Percentiles rank a stretch among this genome's conserved stretches.
Evolutionary conservation across 2,888 invertebrate species (phyloP).

Genomic region (Dicranocentrus wangi): DNA sequence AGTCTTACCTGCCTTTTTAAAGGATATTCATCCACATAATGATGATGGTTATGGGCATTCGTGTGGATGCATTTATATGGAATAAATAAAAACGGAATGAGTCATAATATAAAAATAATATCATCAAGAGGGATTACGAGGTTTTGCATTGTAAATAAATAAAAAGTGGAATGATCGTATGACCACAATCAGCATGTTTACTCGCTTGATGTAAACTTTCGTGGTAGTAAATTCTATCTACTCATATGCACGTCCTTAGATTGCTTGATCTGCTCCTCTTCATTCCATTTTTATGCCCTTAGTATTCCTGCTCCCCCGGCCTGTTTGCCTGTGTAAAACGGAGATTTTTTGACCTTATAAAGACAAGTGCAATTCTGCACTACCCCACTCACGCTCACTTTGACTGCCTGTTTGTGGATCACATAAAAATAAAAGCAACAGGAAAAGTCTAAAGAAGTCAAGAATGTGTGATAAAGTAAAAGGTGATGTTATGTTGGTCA

Average conservation of each 20-base stretch:
- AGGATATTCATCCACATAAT: not conserved
- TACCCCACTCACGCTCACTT: not conserved
- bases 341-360: slow-evolving; percentile 2
- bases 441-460: not conserved
- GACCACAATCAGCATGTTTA: not conserved
- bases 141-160: too few relatives aligned
- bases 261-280: slow-evolving; percentile 1
- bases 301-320: slow-evolving; percentile 3
- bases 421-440: slow-evolving; percentile 22
- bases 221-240: too few relatives aligned
- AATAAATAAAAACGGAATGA: slow-evolving; percentile 35
- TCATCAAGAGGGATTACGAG: too few relatives aligned
- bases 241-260: too few relatives aligned
- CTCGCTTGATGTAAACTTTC: not conserved
- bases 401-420: not conserved
- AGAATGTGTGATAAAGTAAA: slow-evolving; percentile 15
- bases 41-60: not conserved
- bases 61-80: slow-evolving; percentile 12
- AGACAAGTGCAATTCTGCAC: slow-evolving; percentile 7
- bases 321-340: not conserved
- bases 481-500: slow-evolving; percentile 24
- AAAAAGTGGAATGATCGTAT: not conserved
- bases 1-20: not conserved
- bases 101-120: slow-evolving; percentile 32
- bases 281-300: slow-evolving; percentile 15